A percentile compares a stretch with the other conserved stretches of the same genome.
Evolutionary conservation across 2,888 invertebrate genomes (phyloP).

Genomic region (Zaprionus bogoriensis): DNA sequence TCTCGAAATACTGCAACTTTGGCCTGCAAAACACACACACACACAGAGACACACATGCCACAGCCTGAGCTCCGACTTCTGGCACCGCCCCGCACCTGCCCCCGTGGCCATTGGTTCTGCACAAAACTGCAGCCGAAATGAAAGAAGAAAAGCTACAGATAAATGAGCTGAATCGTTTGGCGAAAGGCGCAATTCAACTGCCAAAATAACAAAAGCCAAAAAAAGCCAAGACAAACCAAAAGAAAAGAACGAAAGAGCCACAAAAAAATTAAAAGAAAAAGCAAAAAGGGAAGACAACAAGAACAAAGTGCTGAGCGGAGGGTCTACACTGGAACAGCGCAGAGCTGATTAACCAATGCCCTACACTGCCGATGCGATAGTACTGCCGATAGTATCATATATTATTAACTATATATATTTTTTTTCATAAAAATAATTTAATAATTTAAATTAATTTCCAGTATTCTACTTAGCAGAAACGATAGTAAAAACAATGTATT

Average conservation of each 20-base stretch:
- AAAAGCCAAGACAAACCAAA: constrained; percentile 19
- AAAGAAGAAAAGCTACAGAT: constrained; percentile 67
- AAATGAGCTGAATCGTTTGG: constrained; percentile 76
- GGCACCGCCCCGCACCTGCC: not conserved
- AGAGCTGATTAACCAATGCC: constrained; percentile 22
- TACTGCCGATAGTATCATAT: not conserved
- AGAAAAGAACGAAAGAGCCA: constrained; percentile 21
- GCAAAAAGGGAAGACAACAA: constrained; percentile 3
- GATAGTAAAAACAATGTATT: too few relatives aligned
- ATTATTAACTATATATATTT: too few relatives aligned
- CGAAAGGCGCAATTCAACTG: constrained; percentile 76
- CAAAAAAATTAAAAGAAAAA: constrained; percentile 15
- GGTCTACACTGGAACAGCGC: not conserved
- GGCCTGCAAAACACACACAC: constrained; percentile 36
- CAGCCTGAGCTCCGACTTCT: constrained; percentile 8
- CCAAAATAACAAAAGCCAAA: constrained; percentile 63
- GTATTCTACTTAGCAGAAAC: too few relatives aligned
- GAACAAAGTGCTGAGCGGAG: not conserved
- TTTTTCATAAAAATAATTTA: too few relatives aligned
- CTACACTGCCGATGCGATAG: constrained; percentile 10
- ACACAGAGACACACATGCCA: constrained; percentile 12
- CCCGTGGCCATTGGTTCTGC: constrained; percentile 1
- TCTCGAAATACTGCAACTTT: constrained; percentile 72
- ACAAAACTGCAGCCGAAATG: constrained; percentile 53
- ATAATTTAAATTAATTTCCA: too few relatives aligned